A percentile compares a stretch with the other conserved stretches of the same genome.
These are phyloP conservation scores for Notospermus geniculatus DNA, from an alignment of 1,140 invertebrate species.

Conservation along the genomic window DNA sequence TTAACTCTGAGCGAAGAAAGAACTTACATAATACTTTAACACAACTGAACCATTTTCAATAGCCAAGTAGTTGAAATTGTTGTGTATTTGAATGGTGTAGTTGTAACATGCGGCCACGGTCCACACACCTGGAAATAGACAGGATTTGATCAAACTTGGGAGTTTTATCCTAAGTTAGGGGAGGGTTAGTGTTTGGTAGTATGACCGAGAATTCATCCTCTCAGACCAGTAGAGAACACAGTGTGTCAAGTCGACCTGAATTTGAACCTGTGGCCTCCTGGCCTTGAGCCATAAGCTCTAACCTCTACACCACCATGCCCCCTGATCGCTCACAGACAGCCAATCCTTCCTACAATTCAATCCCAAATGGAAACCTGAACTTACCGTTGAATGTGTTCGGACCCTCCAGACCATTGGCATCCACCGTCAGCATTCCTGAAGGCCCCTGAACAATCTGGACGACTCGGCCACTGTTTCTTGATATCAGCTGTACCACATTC, in stretches of 20 bases:
- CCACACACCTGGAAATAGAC: conserved; percentile 45
- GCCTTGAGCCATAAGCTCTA: too few relatives aligned
- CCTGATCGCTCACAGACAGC: too few relatives aligned
- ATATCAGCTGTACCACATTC: conserved; percentile 44
- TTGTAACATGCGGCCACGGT: conserved; percentile 46
- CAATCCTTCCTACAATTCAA: too few relatives aligned
- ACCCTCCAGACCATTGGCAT: conserved; percentile 36
- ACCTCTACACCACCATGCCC: too few relatives aligned
- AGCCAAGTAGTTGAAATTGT: conserved; percentile 51
- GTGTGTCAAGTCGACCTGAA: too few relatives aligned
- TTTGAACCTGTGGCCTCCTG: too few relatives aligned
- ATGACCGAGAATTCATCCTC: too few relatives aligned
- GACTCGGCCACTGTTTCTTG: conserved; percentile 29
- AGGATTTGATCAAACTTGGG: too few relatives aligned
- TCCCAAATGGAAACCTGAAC: conserved; percentile 9
- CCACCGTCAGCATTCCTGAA: conserved; percentile 32
- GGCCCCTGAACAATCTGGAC: conserved; percentile 36
- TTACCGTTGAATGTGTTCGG: conserved; percentile 32
- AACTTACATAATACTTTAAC: conserved; percentile 39
- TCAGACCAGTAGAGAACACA: too few relatives aligned
- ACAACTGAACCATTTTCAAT: conserved; percentile 38
- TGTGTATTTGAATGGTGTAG: conserved; percentile 47
- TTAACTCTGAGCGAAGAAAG: background rate
- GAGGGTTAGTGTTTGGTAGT: too few relatives aligned
- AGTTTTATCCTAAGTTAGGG: too few relatives aligned